Conservation (phyloP, 2,113 vertebrate genomes). For the Tretioscincus oriximinensis region DNA sequence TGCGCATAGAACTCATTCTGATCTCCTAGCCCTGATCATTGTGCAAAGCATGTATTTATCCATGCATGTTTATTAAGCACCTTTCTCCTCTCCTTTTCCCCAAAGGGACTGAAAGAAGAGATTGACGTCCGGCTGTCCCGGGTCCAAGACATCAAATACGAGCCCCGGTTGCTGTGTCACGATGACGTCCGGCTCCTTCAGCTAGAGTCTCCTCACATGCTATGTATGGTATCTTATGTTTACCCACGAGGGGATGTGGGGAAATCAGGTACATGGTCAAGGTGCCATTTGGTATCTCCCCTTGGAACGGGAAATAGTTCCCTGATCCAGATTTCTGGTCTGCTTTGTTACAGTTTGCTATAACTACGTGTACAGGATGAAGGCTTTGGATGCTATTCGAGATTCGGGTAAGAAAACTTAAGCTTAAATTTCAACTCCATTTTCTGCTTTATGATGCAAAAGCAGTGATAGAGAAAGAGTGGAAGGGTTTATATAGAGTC, state of each 20-base stretch:
- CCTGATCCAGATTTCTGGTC: background rate
- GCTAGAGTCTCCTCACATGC: conserved; percentile 74
- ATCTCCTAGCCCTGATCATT: no score
- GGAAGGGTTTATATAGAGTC: no score
- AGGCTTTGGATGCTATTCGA: conserved; percentile 89
- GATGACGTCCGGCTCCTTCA: conserved; percentile 81
- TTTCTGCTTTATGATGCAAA: no score
- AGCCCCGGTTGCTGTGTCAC: conserved; percentile 83
- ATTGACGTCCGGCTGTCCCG: conserved; percentile 86
- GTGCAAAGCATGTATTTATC: no score
- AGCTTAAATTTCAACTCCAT: no score
- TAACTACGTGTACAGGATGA: conserved; percentile 93
- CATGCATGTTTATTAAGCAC: no score
- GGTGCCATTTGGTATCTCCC: background rate
- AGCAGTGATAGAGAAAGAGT: no score
- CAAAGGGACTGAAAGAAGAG: conserved; percentile 87
- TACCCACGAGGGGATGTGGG: no score
- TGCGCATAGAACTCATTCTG: no score
- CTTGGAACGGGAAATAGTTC: background rate
- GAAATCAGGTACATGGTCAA: accelerated
- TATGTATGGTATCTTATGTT: conserved; percentile 9
- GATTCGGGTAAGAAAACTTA: conserved; percentile 75
- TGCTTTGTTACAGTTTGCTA: conserved; percentile 75
- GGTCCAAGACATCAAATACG: conserved; percentile 90
- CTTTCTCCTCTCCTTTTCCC: background rate